phyloP scores from a whole-genome alignment of 2,888 invertebrate genomes.

The Minunthozetes semirufus region DNA sequence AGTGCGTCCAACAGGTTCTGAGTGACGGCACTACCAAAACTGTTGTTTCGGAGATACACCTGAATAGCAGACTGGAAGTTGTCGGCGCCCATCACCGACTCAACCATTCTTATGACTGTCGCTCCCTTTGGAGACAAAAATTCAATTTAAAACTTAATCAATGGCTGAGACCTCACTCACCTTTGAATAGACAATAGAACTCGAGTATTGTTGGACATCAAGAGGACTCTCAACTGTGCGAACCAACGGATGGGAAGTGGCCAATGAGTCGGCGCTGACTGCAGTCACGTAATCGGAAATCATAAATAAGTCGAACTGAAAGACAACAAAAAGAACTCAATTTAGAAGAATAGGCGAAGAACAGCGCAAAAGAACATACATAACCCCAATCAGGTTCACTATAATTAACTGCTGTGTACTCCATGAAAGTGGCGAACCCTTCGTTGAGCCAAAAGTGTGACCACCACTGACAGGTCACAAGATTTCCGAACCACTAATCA shows the following conservation, averaged over 20 bases:
- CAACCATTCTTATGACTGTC: constrained; percentile 74
- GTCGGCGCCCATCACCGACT: constrained; percentile 7
- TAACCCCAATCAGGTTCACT: constrained; percentile 52
- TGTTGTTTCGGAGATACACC: not conserved
- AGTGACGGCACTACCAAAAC: constrained; percentile 8
- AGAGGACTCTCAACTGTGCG: not conserved
- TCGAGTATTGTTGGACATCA: not conserved
- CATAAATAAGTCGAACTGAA: constrained; percentile 30
- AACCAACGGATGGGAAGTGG: constrained; percentile 33
- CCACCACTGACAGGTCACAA: constrained; percentile 55
- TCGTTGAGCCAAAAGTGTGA: constrained; percentile 54
- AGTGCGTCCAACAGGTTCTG: constrained; percentile 20
- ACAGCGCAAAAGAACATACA: not conserved
- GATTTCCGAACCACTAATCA: constrained; percentile 53
- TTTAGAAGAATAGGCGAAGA: not conserved
- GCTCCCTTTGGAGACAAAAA: constrained; percentile 64
- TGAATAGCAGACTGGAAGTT: constrained; percentile 11
- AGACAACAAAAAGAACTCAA: not conserved
- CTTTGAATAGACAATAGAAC: constrained; percentile 32
- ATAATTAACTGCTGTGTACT: constrained; percentile 53
- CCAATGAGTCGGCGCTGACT: constrained; percentile 31
- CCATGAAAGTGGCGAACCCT: constrained; percentile 55
- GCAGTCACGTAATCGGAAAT: not conserved
- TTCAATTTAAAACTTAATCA: not conserved
- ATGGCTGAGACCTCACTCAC: not conserved